Evolutionary conservation across 2,888 invertebrate species (phyloP).

Genomic region (Melieria crassipennis): DNA sequence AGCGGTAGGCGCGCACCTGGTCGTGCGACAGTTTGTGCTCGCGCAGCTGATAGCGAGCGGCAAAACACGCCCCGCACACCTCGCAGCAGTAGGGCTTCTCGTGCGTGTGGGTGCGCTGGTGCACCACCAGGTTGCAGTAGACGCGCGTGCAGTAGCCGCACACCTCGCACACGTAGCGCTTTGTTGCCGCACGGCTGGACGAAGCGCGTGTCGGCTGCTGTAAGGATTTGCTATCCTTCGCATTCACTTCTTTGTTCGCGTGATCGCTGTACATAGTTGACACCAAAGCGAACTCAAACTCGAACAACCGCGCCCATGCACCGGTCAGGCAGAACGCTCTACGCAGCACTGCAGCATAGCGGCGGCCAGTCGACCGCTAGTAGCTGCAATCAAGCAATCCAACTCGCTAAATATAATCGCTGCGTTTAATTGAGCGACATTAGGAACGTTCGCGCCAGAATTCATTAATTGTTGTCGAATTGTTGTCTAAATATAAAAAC

Average conservation of each 20-base stretch:
- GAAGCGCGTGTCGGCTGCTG: not conserved
- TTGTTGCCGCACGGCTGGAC: no score
- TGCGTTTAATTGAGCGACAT: not conserved
- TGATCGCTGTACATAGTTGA: no score
- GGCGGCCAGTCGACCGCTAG: not conserved
- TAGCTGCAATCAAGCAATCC: not conserved
- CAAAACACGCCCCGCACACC: not conserved
- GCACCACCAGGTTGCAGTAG: not conserved
- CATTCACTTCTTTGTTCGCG: no score
- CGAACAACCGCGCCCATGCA: no score
- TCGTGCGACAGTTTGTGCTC: not conserved
- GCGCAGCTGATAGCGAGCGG: not conserved
- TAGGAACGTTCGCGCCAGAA: not conserved
- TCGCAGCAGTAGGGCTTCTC: constrained; percentile 1
- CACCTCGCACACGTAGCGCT: not conserved
- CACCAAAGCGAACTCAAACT: no score
- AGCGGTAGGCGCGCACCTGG: not conserved
- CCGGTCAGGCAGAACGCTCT: no score
- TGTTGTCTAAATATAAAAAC: not conserved
- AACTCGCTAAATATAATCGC: not conserved
- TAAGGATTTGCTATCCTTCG: no score
- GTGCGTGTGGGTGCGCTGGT: not conserved
- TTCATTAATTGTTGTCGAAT: constrained; percentile 2
- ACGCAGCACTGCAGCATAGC: not conserved
- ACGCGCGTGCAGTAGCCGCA: not conserved